These are phyloP conservation scores for Pelobates cultripes DNA, from an alignment of 2,797 vertebrate species.

Conservation along the genomic window DNA sequence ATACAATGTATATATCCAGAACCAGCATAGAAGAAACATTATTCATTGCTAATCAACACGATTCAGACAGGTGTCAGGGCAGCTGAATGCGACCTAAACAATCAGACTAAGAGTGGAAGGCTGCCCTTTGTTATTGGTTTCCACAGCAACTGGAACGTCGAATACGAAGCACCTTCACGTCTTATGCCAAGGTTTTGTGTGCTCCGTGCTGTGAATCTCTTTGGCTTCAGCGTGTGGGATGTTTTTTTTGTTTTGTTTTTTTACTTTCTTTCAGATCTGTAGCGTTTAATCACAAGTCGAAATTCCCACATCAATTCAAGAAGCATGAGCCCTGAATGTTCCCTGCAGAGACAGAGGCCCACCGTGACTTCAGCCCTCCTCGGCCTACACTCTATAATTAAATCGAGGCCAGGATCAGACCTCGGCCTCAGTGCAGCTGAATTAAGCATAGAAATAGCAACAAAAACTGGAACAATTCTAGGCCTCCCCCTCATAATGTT, in stretches of 20 bases:
- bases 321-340: conserved; percentile 65
- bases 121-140: conserved; percentile 86
- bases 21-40: conserved; percentile 65
- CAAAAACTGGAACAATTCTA: conserved; percentile 20
- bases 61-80: conserved; percentile 77
- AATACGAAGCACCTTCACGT: conserved; percentile 78
- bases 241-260: conserved; percentile 53
- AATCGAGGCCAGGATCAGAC: conserved; percentile 67
- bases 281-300: conserved; percentile 67
- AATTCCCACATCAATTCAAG: conserved; percentile 72
- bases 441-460: conserved; percentile 59
- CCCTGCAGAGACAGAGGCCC: conserved; percentile 66
- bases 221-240: conserved; percentile 71
- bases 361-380: conserved; percentile 64
- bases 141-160: conserved; percentile 80
- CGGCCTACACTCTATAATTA: conserved; percentile 68
- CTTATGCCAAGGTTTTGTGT: conserved; percentile 78
- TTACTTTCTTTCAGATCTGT: conserved; percentile 63
- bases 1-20: conserved; percentile 50
- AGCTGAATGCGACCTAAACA: conserved; percentile 78
- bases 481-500: conserved; percentile 11
- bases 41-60: conserved; percentile 72
- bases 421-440: conserved; percentile 70
- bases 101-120: conserved; percentile 84
- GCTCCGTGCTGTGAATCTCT: conserved; percentile 76